Evolutionary conservation across 2,113 vertebrate species (phyloP), one percentile per base, ranked within the genome.

Genomic region (Hipposideros armiger): DNA sequence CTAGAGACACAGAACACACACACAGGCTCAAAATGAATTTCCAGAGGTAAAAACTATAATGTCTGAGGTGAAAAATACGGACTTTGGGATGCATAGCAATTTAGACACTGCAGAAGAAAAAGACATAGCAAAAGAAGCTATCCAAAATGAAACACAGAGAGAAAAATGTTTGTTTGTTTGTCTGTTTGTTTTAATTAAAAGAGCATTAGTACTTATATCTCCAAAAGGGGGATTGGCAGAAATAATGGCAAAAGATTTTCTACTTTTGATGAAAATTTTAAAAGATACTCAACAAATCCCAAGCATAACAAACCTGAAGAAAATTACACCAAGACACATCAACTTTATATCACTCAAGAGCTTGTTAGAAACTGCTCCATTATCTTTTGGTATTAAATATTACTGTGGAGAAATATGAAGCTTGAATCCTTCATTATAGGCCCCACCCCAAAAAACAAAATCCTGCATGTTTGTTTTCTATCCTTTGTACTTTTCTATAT

Each of bases 301-400:
- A 95, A 81, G 26, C 56, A 73, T 83, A 87, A 28, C 17, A 95
- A 95, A 58, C 13, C 52, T 88, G 40, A 50, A 70, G 40, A 69
- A 84, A 84, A 91, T 16, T 47, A 66, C n/a, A 50, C 10, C 36
- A 95, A 78, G 1, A 16, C 45, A 62, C 11, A 28, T 54, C 20
- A 87, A 67, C 14, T 69, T 80, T 5, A 42, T 42, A 50, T 58
- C 20, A 14, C 26, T 70, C 85, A 84, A 77, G 28, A 95, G 50
- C 2, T 32, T 64, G 70, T 50, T 20, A 95, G 56, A 82, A 92
- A 58, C 66, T 47, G 6, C 26, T 60, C 40, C 26, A 52, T 2
- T 16, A 7, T 45, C n/a, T 62, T 54, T 45, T 28, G 3, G 15
- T 69, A 69, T 14, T 67, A n/a, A 81, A 73, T 81, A 47, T 13